Evolutionary conservation across 2,797 vertebrate species (phyloP), one percentile per base, ranked within the genome.

Genomic region (Bovichtus variegatus): DNA sequence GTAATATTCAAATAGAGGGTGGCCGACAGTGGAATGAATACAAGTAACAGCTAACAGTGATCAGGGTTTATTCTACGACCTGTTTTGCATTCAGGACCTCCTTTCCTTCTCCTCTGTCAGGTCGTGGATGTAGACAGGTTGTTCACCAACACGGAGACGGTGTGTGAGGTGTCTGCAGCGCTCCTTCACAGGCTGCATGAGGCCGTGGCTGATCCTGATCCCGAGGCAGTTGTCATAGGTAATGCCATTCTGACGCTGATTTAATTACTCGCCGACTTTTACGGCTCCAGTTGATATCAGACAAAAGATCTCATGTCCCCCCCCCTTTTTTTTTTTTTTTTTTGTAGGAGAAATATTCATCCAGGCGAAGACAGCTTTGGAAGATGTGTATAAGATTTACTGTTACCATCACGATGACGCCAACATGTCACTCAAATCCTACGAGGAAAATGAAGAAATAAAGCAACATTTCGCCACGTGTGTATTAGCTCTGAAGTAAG

Each of bases 311-410:
- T 58, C 2, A 31, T 40, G 7, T 53, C 1, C 13, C n/a, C 0
- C n/a, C n/a, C n/a, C n/a, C n/a, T n/a, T n/a, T n/a, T n/a, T n/a
- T n/a, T n/a, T 66, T 51, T 70, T 29, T 38, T 23, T 34, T 5
- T 83, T 63, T 78, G 23, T 87, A 99, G 98, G 98, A 73, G 96
- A 98, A 51, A 95, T 96, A 53, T 99, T 99, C 93, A 95, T 99
- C 90, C 97, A 98, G 87, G 95, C 95, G 62, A 99, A 97, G 94
- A 95, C 93, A 73, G 94, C 95, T 15, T 84, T 99, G 82, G 98
- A 99, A 93, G 97, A 98, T 8, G 96, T 96, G 9, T 99, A 98
- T 93, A 99, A 99, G 94, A 95, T 96, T 87, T 99, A 99, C 89
- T 99, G 98, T 92, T 99, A 97, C 87, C 97, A 97, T 70, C 97